Evolutionary conservation across 2,888 invertebrate species (phyloP).

Genomic region (Pardosa pseudoannulata): DNA sequence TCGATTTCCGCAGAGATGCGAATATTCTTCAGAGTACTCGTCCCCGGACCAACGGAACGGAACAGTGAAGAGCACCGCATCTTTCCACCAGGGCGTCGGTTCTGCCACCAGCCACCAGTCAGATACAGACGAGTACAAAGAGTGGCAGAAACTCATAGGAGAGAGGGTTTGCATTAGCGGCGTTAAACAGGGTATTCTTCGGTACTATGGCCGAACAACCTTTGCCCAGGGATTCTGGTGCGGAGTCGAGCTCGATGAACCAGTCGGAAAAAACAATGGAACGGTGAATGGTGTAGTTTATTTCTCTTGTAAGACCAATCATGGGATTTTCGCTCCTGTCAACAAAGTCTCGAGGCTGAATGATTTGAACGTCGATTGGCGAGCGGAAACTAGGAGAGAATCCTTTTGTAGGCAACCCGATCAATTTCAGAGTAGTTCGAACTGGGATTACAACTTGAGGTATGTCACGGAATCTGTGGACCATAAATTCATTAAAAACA

Average conservation of each 20-base stretch:
- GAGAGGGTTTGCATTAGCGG: conserved; percentile 79
- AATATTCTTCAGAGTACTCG: background rate
- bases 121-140: conserved; percentile 43
- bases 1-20: conserved; percentile 25
- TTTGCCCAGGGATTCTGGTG: conserved; percentile 82
- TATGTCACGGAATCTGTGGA: background rate
- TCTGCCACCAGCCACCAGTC: background rate
- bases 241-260: conserved; percentile 82
- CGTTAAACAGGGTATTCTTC: conserved; percentile 80
- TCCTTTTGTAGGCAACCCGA: background rate
- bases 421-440: background rate
- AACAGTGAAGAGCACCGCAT: background rate
- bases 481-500: conserved; percentile 35
- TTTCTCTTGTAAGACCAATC: conserved; percentile 81
- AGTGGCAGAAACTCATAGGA: conserved; percentile 76
- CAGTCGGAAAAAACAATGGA: conserved; percentile 83
- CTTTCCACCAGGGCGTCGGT: background rate
- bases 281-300: conserved; percentile 82
- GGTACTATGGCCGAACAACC: conserved; percentile 81
- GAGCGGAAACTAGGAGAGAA: background rate
- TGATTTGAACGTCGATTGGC: conserved; percentile 37
- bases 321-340: conserved; percentile 83
- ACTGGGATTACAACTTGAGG: conserved; percentile 35
- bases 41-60: conserved; percentile 3
- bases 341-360: conserved; percentile 79